Evolutionary conservation across 2,888 invertebrate genomes (phyloP).

Genomic region (Rhagonycha lutea): DNA sequence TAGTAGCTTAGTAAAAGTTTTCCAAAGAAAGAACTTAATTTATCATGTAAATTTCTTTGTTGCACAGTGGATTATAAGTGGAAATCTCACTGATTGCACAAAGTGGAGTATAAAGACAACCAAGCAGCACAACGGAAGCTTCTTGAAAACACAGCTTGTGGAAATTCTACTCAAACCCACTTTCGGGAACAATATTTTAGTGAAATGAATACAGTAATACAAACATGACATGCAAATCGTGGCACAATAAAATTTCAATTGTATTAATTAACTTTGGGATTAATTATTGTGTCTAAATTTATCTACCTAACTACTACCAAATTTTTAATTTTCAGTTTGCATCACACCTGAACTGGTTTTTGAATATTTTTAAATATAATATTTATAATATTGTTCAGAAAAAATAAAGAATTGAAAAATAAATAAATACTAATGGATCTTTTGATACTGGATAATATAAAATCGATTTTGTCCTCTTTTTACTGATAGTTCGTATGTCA

Average conservation of each 20-base stretch:
- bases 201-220: neutral
- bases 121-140: neutral
- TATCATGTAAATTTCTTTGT: neutral
- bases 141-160: neutral
- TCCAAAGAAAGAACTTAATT: neutral
- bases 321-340: neutral
- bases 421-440: neutral
- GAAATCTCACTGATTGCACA: neutral
- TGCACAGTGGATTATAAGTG: neutral
- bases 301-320: neutral
- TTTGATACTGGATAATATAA: neutral
- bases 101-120: neutral
- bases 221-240: neutral
- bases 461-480: neutral
- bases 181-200: neutral
- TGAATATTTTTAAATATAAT: no score
- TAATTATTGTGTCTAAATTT: neutral
- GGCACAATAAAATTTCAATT: neutral
- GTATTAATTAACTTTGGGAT: neutral
- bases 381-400: neutral
- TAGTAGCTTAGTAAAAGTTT: no score
- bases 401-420: neutral
- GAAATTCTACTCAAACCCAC: neutral
- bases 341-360: no score
- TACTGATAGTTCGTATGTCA: neutral